Conservation (phyloP, 2,888 invertebrate species). For the Maniola hyperantus region DNA sequence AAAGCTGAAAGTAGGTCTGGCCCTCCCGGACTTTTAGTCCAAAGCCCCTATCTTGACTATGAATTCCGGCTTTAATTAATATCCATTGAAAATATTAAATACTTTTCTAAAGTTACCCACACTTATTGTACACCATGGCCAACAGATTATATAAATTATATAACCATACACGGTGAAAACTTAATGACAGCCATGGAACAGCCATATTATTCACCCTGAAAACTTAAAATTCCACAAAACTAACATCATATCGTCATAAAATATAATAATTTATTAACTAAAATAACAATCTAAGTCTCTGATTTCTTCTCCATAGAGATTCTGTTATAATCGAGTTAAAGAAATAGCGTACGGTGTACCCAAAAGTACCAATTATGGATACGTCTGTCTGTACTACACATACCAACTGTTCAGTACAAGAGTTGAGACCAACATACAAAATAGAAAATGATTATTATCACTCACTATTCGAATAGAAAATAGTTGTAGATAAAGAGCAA, state of each 20-base stretch:
- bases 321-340: constrained; percentile 1
- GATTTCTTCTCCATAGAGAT: constrained; percentile 29
- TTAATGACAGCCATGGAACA: constrained; percentile 39
- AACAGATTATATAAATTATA: constrained; percentile 46
- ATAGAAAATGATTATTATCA: constrained; percentile 2
- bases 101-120: constrained; percentile 38
- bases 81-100: no score
- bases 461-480: not conserved
- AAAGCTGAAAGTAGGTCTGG: no score
- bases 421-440: not conserved
- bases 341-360: not conserved
- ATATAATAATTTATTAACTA: constrained; percentile 10
- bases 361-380: not conserved
- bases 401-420: not conserved
- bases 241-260: constrained; percentile 15
- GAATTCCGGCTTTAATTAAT: no score
- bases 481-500: not conserved
- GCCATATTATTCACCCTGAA: constrained; percentile 27
- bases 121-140: constrained; percentile 46
- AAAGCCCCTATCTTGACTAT: no score
- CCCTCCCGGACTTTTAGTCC: no score
- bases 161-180: constrained; percentile 48
- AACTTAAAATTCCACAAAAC: constrained; percentile 12
- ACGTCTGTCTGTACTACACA: not conserved
- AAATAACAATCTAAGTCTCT: not conserved